A percentile compares a stretch with the other conserved stretches of the same genome.
Conservation (phyloP, 2,113 vertebrate species). For the Campylomormyrus numenius region DNA sequence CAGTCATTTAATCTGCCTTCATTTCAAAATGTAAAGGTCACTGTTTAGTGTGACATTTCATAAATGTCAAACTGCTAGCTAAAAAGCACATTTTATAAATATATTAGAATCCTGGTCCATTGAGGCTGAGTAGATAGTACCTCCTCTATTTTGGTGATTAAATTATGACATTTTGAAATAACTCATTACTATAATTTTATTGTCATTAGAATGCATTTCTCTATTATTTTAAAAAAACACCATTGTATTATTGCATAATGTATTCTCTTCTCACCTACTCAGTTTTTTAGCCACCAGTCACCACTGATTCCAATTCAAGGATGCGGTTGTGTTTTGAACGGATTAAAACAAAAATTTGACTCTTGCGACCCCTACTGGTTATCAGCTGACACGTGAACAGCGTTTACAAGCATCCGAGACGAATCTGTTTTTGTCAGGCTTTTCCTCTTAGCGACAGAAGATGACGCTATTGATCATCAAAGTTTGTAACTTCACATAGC, state of each 20-base stretch:
- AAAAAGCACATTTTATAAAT: background rate
- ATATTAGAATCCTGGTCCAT: background rate
- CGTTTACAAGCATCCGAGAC: background rate
- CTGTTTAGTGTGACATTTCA: background rate
- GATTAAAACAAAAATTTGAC: background rate
- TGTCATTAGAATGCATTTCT: background rate
- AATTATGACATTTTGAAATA: background rate
- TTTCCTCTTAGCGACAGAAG: background rate
- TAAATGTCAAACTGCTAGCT: constrained; percentile 1
- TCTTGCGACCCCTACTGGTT: constrained; percentile 16
- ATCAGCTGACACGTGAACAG: background rate
- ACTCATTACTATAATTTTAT: background rate
- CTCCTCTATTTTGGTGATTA: background rate
- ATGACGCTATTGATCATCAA: background rate
- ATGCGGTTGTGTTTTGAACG: background rate
- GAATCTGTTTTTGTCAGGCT: background rate
- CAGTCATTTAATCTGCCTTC: background rate
- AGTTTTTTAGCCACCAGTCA: background rate
- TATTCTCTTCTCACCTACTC: background rate
- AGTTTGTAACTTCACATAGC: background rate
- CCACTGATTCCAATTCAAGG: background rate
- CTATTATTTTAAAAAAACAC: background rate
- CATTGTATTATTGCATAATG: background rate
- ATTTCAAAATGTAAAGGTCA: background rate
- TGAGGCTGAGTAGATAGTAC: background rate